Base-by-base conservation (phyloP, 2,113 vertebrate species). In the Bettongia penicillata region DNA sequence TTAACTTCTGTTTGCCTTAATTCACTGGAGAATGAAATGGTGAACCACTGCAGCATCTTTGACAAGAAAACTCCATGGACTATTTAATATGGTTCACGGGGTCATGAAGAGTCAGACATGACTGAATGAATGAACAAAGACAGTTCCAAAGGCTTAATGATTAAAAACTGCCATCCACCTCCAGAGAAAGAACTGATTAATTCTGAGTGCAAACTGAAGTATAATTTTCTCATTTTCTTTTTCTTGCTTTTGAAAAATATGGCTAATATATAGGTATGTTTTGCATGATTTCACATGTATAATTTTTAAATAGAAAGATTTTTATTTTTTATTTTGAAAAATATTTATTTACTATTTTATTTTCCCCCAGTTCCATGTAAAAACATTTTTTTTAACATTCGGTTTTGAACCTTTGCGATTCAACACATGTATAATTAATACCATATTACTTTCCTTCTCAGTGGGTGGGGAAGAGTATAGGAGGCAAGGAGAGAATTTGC, bases 401-500 rank as follows among this genome's bases (percentile, higher is more conserved):
- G 8, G 26, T 94, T 95, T 52, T 93, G 93, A 91, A 51, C 19
- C 52, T 52, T 52, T 52, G 16, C 19, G 16, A 22, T 22, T 19
- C 0, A 52, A 10, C 37, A 95, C 3, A 89, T 0, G 53, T 90
- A 53, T 50, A 7, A 51, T 92, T 94, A 31, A 91, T 53, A 52
- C 11, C 91, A 47, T 91, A 68, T 95, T 89, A 50, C 0, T 68
- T 57, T n/a, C 37, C 68, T 77, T n/a, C 89, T 92, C 55, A 94
- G 26, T 22, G 24, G 92, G 37, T 61, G 9, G 90, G 93, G 55
- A 53, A 12, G 51, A 94, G 31, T 22, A 10, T 24, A 47, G 16
- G 7, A 91, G n/a, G 90, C 5, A 51, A 49, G 0, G 0, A 0
- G 26, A 23, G 52, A 93, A 50, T 57, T 93, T 84, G 14, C 31